A percentile compares a stretch with the other conserved stretches of the same genome.
phyloP scores from a whole-genome alignment of 2,797 vertebrate species.

The Heterohyrax brucei region DNA sequence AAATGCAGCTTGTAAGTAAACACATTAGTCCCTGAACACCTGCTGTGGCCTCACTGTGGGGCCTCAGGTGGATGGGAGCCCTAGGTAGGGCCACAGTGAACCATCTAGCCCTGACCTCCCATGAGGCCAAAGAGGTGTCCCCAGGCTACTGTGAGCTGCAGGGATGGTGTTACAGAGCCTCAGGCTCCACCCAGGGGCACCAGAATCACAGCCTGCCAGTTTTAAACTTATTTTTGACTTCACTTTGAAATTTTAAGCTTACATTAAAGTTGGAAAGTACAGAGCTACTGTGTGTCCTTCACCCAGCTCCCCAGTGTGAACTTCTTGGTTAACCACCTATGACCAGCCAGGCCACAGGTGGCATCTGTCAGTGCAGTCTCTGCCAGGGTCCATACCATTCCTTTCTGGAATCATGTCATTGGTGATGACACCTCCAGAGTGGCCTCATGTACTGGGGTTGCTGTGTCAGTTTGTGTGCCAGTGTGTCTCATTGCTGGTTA shows the following conservation, averaged over 20 bases:
- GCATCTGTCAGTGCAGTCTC: no score
- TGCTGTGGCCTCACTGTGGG: background rate
- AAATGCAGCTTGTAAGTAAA: constrained; percentile 75
- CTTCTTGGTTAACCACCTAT: background rate
- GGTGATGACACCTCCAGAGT: no score
- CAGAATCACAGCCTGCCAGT: accelerated
- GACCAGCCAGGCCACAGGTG: background rate
- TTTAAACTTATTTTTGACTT: background rate
- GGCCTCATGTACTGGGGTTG: no score
- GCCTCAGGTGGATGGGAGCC: background rate
- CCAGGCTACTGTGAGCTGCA: no score
- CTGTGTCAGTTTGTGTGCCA: no score
- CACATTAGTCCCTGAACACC: background rate
- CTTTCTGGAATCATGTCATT: no score
- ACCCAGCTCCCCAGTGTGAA: no score
- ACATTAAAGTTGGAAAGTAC: background rate
- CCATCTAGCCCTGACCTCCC: accelerated
- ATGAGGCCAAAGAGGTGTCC: background rate
- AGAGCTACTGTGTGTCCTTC: accelerated
- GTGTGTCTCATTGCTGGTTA: no score
- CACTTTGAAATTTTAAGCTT: background rate
- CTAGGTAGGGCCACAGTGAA: background rate
- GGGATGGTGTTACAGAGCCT: background rate
- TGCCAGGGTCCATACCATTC: no score
- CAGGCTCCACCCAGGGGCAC: background rate